Evolutionary conservation across 1,140 invertebrate genomes (phyloP).

Genomic region (Leptestheria dahalacensis): DNA sequence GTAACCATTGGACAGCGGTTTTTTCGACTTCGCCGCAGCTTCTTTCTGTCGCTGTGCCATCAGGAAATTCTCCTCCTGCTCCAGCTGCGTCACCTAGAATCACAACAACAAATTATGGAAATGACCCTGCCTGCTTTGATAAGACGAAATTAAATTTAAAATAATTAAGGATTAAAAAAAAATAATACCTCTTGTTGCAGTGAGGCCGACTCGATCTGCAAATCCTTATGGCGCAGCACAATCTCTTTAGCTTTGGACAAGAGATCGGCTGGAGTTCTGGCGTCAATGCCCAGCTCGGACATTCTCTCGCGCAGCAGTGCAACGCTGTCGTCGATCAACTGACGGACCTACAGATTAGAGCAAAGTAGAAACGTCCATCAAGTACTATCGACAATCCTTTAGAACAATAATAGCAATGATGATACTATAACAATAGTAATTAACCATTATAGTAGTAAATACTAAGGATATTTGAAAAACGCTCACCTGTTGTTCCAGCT

Average conservation of each 20-base stretch:
- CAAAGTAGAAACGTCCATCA: too few relatives aligned
- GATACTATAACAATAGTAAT: background rate
- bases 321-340: slow-evolving; percentile 82
- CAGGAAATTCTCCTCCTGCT: slow-evolving; percentile 23
- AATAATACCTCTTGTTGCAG: slow-evolving; percentile 58
- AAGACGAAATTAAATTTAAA: too few relatives aligned
- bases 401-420: background rate
- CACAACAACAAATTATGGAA: background rate
- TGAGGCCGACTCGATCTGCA: slow-evolving; percentile 68
- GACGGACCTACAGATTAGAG: slow-evolving; percentile 26
- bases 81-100: slow-evolving; percentile 17
- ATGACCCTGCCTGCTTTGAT: too few relatives aligned
- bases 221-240: slow-evolving; percentile 72
- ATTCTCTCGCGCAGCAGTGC: slow-evolving; percentile 72
- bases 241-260: slow-evolving; percentile 83
- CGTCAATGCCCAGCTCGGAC: slow-evolving; percentile 74
- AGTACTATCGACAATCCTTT: too few relatives aligned
- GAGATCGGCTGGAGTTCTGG: slow-evolving; percentile 63
- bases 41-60: slow-evolving; percentile 14
- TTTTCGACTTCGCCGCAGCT: background rate
- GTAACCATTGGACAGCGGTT: background rate
- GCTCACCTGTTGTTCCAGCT: slow-evolving; percentile 9
- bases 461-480: too few relatives aligned
- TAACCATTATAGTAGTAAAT: background rate
- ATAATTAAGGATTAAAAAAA: too few relatives aligned